phyloP scores from a whole-genome alignment of 2,888 invertebrate genomes.

The Nephrotoma appendiculata region DNA sequence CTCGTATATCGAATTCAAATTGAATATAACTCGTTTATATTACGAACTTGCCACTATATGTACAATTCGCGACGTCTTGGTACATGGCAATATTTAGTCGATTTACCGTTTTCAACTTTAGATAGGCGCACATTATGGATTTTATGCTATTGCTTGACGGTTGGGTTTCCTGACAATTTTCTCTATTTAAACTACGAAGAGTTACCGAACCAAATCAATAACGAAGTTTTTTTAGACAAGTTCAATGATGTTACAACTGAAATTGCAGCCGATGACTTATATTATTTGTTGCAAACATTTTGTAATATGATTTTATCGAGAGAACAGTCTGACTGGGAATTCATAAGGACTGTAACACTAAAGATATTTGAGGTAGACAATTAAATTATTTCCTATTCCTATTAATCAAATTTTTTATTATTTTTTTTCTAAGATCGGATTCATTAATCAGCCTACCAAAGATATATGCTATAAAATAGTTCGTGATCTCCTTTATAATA shows the following conservation, averaged over 20 bases:
- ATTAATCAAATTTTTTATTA: constrained; percentile 6
- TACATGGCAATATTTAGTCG: constrained; percentile 69
- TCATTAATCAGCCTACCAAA: constrained; percentile 49
- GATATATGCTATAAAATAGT: constrained; percentile 62
- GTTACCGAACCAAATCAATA: constrained; percentile 3
- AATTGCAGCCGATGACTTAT: constrained; percentile 56
- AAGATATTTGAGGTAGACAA: constrained; percentile 51
- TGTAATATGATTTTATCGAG: constrained; percentile 65
- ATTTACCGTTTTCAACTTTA: constrained; percentile 50
- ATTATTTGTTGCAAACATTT: constrained; percentile 62
- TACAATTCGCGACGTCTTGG: constrained; percentile 57
- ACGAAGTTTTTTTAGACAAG: constrained; percentile 32
- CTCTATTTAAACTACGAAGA: constrained; percentile 5
- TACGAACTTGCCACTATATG: constrained; percentile 51
- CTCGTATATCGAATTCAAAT: constrained; percentile 44
- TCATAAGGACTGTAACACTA: constrained; percentile 48
- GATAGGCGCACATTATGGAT: constrained; percentile 46
- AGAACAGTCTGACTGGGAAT: constrained; percentile 40
- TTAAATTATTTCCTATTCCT: background rate
- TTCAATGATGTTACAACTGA: constrained; percentile 49
- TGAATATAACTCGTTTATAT: constrained; percentile 59
- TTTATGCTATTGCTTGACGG: constrained; percentile 46
- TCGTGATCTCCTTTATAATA: constrained; percentile 51
- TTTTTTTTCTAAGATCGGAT: constrained; percentile 46
- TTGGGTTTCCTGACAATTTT: constrained; percentile 34